Evolutionary conservation across 2,113 vertebrate species (phyloP), one percentile per base, ranked within the genome.

Genomic region (Dicrurus megarhynchus): DNA sequence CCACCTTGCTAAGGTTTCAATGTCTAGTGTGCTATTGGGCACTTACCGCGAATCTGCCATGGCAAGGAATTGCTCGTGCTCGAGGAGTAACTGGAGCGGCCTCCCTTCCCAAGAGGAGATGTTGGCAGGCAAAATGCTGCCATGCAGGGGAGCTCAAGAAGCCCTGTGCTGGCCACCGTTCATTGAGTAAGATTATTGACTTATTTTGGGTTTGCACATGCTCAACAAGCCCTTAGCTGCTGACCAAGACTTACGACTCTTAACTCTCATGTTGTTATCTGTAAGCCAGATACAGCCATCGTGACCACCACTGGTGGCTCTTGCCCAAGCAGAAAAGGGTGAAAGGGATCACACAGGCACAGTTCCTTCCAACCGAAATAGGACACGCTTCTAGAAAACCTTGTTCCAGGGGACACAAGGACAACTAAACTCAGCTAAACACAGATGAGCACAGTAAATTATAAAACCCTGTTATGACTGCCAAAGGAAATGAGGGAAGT

Each of bases 201-300:
- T 47, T n/a, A 30, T 60, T 60, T 60, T 46, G 39, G 10, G 13
- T 39, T 16, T 30, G 13, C 8, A 67, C 7, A 26, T n/a, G 23
- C 39, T 46, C n/a, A 60, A 32, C 0, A 0, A 60, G 17, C 27
- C 60, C 24, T 46, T 26, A 46, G 33, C n/a, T 71, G 44, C 24
- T 85, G 46, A 41, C 13, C 17, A 46, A 46, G 46, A 32, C 30
- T 57, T 33, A 32, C 1, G 13, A 41, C 4, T 16, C 32, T n/a
- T 26, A 53, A 16, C 12, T 33, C 19, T 59, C 10, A 2, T 2
- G 4, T 13, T 50, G 32, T 79, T 47, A 32, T 11, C n/a, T 60
- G 10, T 53, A 50, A 47, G 21, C 21, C 20, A 46, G 12, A 9
- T 47, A 67, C 18, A 59, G 52, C 46, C 24, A 13, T 11, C 9